Evolutionary conservation across 2,888 invertebrate genomes (phyloP), one percentile per base, ranked within the genome.

Genomic region (Sesia bembeciformis): DNA sequence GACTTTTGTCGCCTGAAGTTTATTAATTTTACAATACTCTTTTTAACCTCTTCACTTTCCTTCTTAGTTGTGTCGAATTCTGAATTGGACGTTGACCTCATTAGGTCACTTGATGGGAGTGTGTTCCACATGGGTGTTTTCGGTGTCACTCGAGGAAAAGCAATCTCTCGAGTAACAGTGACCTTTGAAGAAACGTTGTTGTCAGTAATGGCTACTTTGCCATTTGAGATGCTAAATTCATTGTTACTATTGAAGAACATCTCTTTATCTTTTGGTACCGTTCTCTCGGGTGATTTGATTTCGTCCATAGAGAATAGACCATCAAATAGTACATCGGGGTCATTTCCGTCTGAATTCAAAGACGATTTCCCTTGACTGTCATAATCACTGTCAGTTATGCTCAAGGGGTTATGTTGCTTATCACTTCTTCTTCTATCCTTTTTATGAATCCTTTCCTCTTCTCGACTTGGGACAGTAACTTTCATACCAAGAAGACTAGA

Each of bases 271-370:
- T 4, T 3, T 8, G 23, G n/a, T 4, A 38, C 5, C 8, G 7
- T 50, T 39, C 7, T 74, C 55, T 76, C 76, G 1, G 78, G 76
- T 2, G 78, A 76, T 51, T 73, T 80, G 2, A 76, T 58, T 43
- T 82, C 81, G n/a, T 82, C 84, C 76, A 84, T 82, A 39, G 77
- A 75, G 56, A 72, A 84, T 7, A 79, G 59, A 38, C 81, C 81
- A 55, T 85, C 87, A 52, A 75, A 76, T 8, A 79, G 53, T 2
- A 84, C 74, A 46, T 75, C 66, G 3, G 68, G 59, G 38, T 76
- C 76, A 55, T 66, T 73, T 3, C 60, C 65, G 57, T 77, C 78
- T 0, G 77, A 74, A 43, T 67, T 62, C 7, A 74, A 51, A 0
- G 78, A 79, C 3, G 69, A 70, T 53, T 78, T 81, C n/a, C 71